Base-by-base conservation (phyloP, 1,140 invertebrate genomes). In the Popillia japonica region DNA sequence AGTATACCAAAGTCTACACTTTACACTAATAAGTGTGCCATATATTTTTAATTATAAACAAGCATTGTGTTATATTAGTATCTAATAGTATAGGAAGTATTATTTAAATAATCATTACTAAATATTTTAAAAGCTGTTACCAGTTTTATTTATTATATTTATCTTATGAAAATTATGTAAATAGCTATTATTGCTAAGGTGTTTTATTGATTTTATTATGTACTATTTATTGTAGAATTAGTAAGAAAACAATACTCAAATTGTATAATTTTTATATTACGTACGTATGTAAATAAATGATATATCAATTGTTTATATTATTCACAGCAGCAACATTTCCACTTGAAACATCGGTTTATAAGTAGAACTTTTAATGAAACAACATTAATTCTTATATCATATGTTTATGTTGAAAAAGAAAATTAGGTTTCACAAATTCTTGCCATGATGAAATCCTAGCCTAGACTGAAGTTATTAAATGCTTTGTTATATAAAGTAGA, bases 371-470 rank as follows among this genome's bases (percentile, higher is more conserved):
- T 68, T 68, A 68, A 68, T 7, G 7, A 68, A 20, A 11, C 6
- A 27, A 22, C 10, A n/a, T 1, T 17, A 1, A 68, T 27, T 27
- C 9, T 68, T 34, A 68, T 9, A 20, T 68, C n/a, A 68, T 68
- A 68, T 22, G 7, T 68, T 27, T 68, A 22, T 22, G 74, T 40
- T 23, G 6, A 76, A 79, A 77, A 80, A 34, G 27, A 34, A 34
- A 34, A 79, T 79, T 82, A 82, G 83, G 82, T 84, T 84, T 82
- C 79, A 83, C 83, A 81, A 84, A 83, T 81, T 84, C 82, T 84
- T 83, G 84, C 84, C 84, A 84, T 84, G 81, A 84, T 82, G 81
- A 83, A 83, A 83, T 83, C 81, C 83, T 84, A 84, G 83, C 81
- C 83, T 84, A 84, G 84, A 84, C 84, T 84, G 84, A 84, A 80